Percentiles rank a stretch among this genome's conserved stretches.
Evolutionary conservation across 1,140 invertebrate genomes (phyloP).

Genomic region (Melitaea cinxia): DNA sequence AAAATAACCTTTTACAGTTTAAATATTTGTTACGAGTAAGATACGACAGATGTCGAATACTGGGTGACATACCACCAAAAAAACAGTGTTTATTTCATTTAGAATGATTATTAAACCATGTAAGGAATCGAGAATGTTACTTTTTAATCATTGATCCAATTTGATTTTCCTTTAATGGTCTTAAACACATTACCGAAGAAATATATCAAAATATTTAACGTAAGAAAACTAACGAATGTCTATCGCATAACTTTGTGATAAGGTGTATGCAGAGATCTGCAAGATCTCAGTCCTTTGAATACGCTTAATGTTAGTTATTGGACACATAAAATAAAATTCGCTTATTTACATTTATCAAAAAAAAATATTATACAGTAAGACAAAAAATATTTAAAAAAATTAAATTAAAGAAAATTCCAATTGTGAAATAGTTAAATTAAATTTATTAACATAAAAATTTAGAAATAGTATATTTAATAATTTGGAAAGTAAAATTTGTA

Average conservation of each 20-base stretch:
- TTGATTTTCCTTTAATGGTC: slow-evolving; percentile 19
- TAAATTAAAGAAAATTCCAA: too few species aligned
- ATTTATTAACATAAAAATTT: too few species aligned
- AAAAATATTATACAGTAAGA: too few species aligned
- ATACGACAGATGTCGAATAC: slow-evolving; percentile 7
- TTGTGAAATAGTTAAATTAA: too few species aligned
- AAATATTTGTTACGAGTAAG: slow-evolving; percentile 12
- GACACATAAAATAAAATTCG: too few species aligned
- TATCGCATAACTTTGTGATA: background rate
- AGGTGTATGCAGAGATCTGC: background rate
- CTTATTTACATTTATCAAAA: too few species aligned
- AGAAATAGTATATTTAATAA: too few species aligned
- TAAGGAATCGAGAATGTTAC: slow-evolving; percentile 3
- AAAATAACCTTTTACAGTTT: background rate
- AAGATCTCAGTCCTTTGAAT: too few species aligned
- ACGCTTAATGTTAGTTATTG: too few species aligned
- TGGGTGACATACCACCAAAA: slow-evolving; percentile 15
- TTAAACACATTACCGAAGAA: slow-evolving; percentile 16
- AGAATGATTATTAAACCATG: slow-evolving; percentile 15
- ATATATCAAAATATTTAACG: slow-evolving; percentile 5
- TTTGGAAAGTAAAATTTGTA: too few species aligned
- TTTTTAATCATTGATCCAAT: slow-evolving; percentile 18
- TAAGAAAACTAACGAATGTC: background rate
- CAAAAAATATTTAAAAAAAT: too few species aligned
- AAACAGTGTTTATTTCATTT: slow-evolving; percentile 16